Evolutionary conservation across 2,888 invertebrate species (phyloP).

Genomic region (Spodoptera littoralis): DNA sequence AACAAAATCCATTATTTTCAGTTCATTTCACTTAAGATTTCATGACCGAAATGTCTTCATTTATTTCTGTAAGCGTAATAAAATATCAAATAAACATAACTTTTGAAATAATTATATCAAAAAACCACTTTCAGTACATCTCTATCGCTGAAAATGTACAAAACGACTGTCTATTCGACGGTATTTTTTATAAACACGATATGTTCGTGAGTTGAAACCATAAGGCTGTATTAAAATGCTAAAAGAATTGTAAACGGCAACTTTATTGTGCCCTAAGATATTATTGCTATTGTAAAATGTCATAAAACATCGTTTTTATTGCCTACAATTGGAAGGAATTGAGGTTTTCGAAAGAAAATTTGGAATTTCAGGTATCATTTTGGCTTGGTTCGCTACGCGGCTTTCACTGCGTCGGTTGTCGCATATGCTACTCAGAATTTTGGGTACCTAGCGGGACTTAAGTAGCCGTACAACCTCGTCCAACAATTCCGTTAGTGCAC

Average conservation of each 20-base stretch:
- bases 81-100: neutral
- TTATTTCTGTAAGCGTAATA: too few species aligned
- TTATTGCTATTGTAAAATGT: conserved; percentile 40
- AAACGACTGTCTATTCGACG: neutral
- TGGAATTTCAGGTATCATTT: too few species aligned
- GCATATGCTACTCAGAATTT: too few species aligned
- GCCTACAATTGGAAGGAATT: neutral
- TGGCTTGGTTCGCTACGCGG: too few species aligned
- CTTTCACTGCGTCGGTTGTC: too few species aligned
- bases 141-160: neutral
- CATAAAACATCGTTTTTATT: conserved; percentile 46
- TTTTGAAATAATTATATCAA: conserved; percentile 16
- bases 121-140: neutral
- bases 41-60: too few species aligned
- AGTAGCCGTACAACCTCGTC: too few species aligned
- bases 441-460: too few species aligned
- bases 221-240: conserved; percentile 36
- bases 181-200: conserved; percentile 4
- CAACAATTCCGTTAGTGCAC: too few species aligned
- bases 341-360: too few species aligned
- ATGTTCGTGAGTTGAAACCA: conserved; percentile 15
- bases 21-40: too few species aligned
- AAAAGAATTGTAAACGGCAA: conserved; percentile 31
- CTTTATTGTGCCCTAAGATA: conserved; percentile 34
- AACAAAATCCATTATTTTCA: too few species aligned